These are phyloP conservation scores for Dermatemys mawii DNA, from an alignment of 2,113 vertebrate genomes.

Conservation along the genomic window DNA sequence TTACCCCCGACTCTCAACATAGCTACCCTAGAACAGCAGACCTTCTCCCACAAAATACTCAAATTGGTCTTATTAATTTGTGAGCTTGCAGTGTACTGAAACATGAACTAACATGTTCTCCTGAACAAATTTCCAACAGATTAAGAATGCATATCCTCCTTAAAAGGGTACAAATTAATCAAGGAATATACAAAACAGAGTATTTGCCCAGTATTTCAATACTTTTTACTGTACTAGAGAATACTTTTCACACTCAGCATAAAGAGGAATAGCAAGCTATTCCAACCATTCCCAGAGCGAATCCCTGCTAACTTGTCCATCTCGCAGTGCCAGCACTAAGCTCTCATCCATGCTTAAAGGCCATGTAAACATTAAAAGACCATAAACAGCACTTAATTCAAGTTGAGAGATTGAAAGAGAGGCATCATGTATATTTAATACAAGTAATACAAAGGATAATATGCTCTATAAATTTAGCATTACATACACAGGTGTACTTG, in stretches of 20 bases:
- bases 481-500: not conserved
- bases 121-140: not conserved
- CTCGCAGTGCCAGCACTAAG: not conserved
- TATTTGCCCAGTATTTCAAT: not conserved
- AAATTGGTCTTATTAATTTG: not conserved
- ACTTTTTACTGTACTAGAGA: not conserved
- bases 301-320: not conserved
- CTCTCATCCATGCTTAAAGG: not conserved
- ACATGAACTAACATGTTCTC: not conserved
- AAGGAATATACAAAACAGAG: not conserved
- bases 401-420: slow-evolving; percentile 4
- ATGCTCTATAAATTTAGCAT: not conserved
- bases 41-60: not conserved
- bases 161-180: not conserved
- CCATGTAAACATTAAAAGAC: not conserved
- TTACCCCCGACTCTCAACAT: not conserved
- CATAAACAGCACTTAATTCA: not conserved
- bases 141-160: not conserved
- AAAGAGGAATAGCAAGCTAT: not conserved
- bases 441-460: not conserved
- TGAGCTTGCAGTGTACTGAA: not conserved
- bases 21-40: not conserved
- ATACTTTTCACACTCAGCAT: not conserved
- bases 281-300: not conserved
- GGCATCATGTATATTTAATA: not conserved